These are phyloP conservation scores for Drosophila stalkeri DNA, from an alignment of 2,888 invertebrate genomes.

Conservation along the genomic window DNA sequence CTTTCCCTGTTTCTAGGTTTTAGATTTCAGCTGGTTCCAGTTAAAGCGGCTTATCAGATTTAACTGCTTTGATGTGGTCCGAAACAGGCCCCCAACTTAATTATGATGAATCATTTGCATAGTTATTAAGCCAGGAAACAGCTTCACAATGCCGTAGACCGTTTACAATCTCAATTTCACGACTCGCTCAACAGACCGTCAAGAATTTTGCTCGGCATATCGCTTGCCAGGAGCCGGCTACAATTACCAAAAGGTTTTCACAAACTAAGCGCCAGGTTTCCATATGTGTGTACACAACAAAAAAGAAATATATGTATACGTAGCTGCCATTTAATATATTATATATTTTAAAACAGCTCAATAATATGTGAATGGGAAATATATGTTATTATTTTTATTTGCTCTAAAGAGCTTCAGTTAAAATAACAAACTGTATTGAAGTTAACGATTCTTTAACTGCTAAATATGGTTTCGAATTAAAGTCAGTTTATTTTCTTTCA, in stretches of 20 bases:
- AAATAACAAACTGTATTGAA: background rate
- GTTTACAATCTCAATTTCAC: conserved; percentile 29
- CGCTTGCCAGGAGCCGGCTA: conserved; percentile 39
- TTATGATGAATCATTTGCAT: conserved; percentile 43
- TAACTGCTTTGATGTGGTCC: conserved; percentile 16
- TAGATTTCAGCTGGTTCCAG: conserved; percentile 3
- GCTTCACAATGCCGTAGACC: conserved; percentile 2
- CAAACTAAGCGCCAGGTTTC: conserved; percentile 10
- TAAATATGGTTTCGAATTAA: conserved; percentile 1
- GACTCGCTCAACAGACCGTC: conserved; percentile 41
- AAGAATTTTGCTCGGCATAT: conserved; percentile 34
- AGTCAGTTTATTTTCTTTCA: background rate
- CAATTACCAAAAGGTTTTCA: conserved; percentile 49
- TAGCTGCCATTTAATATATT: too few relatives aligned
- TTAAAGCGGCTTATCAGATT: conserved; percentile 7
- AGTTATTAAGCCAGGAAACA: conserved; percentile 31
- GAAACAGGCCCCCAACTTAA: conserved; percentile 13
- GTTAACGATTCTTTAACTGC: background rate
- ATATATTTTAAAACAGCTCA: background rate
- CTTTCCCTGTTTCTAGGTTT: conserved; percentile 5
- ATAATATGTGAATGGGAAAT: background rate
- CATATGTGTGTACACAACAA: background rate
- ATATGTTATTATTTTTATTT: background rate
- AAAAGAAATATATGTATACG: background rate
- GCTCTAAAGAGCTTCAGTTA: background rate